These are phyloP conservation scores for Hylaea fasciaria DNA, from an alignment of 2,888 invertebrate genomes.

Conservation along the genomic window DNA sequence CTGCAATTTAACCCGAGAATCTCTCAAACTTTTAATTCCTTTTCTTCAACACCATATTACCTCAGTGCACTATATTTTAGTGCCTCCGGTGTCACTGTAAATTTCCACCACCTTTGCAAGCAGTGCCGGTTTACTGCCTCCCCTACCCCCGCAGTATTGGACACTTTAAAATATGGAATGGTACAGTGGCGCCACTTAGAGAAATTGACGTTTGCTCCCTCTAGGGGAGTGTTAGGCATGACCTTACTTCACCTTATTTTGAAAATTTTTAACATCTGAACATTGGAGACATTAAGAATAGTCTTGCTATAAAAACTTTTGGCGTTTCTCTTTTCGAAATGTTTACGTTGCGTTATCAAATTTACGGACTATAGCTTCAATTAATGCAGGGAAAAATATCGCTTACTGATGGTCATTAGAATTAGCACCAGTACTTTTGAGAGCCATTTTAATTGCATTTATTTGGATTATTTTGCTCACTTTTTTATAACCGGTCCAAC, in stretches of 20 bases:
- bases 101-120: conserved; percentile 20
- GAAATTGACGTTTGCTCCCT: conserved; percentile 27
- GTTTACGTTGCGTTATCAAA: no score
- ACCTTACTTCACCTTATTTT: conserved; percentile 12
- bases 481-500: no score
- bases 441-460: no score
- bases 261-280: conserved; percentile 12
- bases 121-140: conserved; percentile 25
- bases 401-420: no score
- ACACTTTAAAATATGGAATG: conserved; percentile 19
- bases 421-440: no score
- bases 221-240: conserved; percentile 3
- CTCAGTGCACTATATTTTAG: conserved; percentile 10
- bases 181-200: conserved; percentile 23
- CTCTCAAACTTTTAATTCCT: not conserved
- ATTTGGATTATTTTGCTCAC: no score
- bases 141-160: conserved; percentile 5
- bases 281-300: no score
- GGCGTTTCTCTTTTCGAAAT: no score
- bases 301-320: no score
- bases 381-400: no score
- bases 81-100: conserved; percentile 20
- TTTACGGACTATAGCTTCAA: no score
- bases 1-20: no score
- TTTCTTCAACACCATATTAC: conserved; percentile 13